Evolutionary conservation across 1,140 invertebrate genomes (phyloP), one percentile per base, ranked within the genome.

Genomic region (Sipha flava): DNA sequence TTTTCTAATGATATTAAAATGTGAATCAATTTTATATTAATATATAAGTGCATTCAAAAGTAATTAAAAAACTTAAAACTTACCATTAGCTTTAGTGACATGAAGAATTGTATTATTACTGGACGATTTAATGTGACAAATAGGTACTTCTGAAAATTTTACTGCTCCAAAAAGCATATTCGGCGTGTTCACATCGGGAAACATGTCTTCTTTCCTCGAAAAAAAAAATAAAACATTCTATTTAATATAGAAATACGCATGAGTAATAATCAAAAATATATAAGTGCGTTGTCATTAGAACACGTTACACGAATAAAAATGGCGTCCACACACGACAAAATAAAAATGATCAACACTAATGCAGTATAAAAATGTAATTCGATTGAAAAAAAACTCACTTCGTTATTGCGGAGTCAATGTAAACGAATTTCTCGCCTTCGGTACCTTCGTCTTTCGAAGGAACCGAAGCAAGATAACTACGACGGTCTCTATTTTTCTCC

Each of bases 31-130:
- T 64, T 68, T 34, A 68, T 23, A 1, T 3, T n/a, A 2, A n/a
- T 49, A 49, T n/a, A 49, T n/a, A 49, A 7, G 4, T 49, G 5
- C 14, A n/a, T n/a, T 49, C 5, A 14, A n/a, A 49, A n/a, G 4
- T 23, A 14, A 31, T 10, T 47, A 3, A 3, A n/a, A 47, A 40
- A 47, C 70, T 7, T 6, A 72, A 29, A 79, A 80, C 77, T 83
- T 85, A 87, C 92, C 93, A 85, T 89, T 88, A 77, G 85, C 81
- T 86, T 95, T 89, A 3, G 92, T 91, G 12, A 95, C 81, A 40
- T 87, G 87, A 79, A 97, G 88, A 64, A 96, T 91, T 18, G 95
- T 97, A 85, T 98, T 98, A 86, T 98, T 98, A 80, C 88, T 88
- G 16, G 91, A 90, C 14, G 92, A 90, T 84, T 91, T 90, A 40